These are phyloP conservation scores for Porites lutea DNA, from an alignment of 64 coral and sea anemone species.

Conservation along the genomic window DNA sequence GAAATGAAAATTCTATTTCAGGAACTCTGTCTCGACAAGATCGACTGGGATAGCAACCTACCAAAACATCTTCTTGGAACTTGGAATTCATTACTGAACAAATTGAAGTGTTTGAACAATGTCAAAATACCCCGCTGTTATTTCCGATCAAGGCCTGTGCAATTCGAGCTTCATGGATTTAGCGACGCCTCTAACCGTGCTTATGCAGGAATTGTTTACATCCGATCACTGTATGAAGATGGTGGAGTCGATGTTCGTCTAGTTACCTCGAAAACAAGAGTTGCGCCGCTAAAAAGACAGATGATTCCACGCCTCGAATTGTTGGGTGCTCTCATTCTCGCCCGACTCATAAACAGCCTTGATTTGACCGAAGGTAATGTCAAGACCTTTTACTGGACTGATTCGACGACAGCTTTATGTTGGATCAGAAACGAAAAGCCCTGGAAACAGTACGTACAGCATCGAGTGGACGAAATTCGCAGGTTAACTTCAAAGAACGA, in stretches of 20 bases:
- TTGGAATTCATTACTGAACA: constrained; percentile 20
- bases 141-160: constrained; percentile 9
- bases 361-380: too few species aligned
- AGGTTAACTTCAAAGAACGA: neutral
- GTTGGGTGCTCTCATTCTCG: constrained; percentile 45
- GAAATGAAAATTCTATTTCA: constrained; percentile 78
- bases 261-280: constrained; percentile 61
- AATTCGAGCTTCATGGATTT: constrained; percentile 49
- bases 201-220: constrained; percentile 59
- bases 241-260: constrained; percentile 27
- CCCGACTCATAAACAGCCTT: constrained; percentile 21
- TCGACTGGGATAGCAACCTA: constrained; percentile 4
- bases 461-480: constrained; percentile 48
- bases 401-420: constrained; percentile 20
- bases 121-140: constrained; percentile 48
- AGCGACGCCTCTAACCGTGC: constrained; percentile 37
- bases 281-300: constrained; percentile 1
- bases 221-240: constrained; percentile 48
- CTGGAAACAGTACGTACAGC: constrained; percentile 59
- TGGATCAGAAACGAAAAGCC: constrained; percentile 27
- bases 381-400: constrained; percentile 23
- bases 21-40: constrained; percentile 34
- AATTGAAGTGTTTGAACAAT: constrained; percentile 10
- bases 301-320: constrained; percentile 36
- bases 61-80: neutral